Conservation (phyloP, 53 echinoderm and acorn worm genomes). For the Pentamera pediparva region DNA sequence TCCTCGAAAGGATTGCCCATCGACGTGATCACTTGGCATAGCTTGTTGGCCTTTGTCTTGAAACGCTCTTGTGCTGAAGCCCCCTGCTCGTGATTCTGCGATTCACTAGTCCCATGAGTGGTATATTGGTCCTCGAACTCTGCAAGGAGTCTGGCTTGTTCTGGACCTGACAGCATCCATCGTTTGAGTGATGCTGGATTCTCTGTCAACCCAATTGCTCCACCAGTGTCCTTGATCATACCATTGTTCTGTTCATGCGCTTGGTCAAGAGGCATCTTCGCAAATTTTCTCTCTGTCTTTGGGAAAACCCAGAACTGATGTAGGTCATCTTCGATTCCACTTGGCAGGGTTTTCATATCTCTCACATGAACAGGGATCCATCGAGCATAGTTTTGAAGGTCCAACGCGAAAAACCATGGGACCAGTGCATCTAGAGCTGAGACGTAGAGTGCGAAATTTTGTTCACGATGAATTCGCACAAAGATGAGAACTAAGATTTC, state of each 20-base stretch:
- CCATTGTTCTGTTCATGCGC: too few species aligned
- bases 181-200: background rate
- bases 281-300: too few species aligned
- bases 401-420: conserved; percentile 9
- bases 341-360: conserved; percentile 32
- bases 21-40: too few species aligned
- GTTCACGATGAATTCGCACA: conserved; percentile 19
- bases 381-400: too few species aligned
- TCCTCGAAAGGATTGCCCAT: conserved; percentile 44
- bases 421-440: background rate
- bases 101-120: background rate
- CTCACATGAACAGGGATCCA: too few species aligned
- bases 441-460: conserved; percentile 8
- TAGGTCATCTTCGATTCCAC: conserved; percentile 32
- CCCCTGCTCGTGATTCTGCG: too few species aligned
- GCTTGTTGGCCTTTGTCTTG: conserved; percentile 8
- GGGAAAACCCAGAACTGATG: too few species aligned
- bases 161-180: background rate
- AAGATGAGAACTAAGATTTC: conserved; percentile 29
- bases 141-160: background rate
- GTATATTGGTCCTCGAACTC: background rate
- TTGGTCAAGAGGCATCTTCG: too few species aligned
- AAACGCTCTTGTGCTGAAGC: background rate
- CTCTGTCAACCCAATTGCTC: background rate
- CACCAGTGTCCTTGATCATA: too few species aligned